Evolutionary conservation across 2,888 invertebrate genomes (phyloP).

Genomic region (Pterostichus madidus): DNA sequence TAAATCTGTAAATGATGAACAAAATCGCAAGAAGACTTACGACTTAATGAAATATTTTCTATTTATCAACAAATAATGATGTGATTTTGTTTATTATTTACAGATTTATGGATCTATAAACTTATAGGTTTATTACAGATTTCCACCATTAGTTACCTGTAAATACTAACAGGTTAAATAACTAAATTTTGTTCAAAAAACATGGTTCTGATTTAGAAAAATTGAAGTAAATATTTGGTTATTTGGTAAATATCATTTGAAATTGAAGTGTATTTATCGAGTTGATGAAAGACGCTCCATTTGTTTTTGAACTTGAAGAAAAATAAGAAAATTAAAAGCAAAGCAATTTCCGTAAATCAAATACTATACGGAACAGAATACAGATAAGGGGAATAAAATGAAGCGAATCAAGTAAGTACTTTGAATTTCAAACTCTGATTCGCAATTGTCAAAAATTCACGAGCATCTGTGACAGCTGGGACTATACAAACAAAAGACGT

Average conservation of each 20-base stretch:
- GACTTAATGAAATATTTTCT: too few species aligned
- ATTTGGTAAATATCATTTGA: too few species aligned
- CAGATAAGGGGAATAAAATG: conserved; percentile 31
- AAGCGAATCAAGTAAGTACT: conserved; percentile 36
- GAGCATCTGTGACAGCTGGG: conserved; percentile 52
- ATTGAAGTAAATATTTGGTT: background rate
- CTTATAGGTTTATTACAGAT: too few species aligned
- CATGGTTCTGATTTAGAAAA: background rate
- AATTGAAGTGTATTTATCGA: conserved; percentile 23
- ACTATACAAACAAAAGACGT: conserved; percentile 35
- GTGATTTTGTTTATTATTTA: too few species aligned
- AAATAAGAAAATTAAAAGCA: conserved; percentile 18
- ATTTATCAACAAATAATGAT: too few species aligned
- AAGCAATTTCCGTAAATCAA: conserved; percentile 29
- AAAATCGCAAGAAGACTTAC: too few species aligned
- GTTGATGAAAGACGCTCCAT: conserved; percentile 14
- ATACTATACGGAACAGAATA: conserved; percentile 19
- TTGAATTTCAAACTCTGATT: conserved; percentile 53
- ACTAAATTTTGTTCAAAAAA: background rate
- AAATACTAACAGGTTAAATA: too few species aligned
- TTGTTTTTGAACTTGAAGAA: background rate
- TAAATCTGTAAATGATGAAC: too few species aligned
- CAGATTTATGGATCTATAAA: too few species aligned
- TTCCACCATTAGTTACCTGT: too few species aligned
- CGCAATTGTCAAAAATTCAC: conserved; percentile 59